A percentile compares a stretch with the other conserved stretches of the same genome.
Evolutionary conservation across 2,797 vertebrate species (phyloP).

Genomic region (Pangasius macronema): DNA sequence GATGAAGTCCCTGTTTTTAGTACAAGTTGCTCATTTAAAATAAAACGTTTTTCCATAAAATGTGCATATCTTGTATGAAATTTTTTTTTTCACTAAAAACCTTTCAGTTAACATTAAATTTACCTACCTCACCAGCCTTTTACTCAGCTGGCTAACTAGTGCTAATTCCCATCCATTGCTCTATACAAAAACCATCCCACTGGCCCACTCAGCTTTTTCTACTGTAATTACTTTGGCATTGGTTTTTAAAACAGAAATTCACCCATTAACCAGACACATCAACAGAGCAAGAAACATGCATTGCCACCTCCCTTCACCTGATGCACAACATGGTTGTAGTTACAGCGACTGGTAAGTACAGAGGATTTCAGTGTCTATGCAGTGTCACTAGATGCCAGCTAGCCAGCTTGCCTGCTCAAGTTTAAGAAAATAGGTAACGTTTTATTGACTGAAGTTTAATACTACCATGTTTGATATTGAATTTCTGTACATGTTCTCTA

Average conservation of each 20-base stretch:
- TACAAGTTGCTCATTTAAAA: background rate
- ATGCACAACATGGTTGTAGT: background rate
- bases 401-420: background rate
- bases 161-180: background rate
- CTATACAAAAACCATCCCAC: background rate
- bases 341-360: background rate
- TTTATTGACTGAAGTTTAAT: background rate
- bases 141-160: background rate
- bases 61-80: background rate
- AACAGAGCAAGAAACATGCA: background rate
- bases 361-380: background rate
- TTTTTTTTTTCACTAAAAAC: background rate
- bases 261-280: background rate
- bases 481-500: background rate
- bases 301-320: background rate
- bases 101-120: background rate
- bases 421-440: background rate
- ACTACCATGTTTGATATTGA: background rate
- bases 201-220: background rate
- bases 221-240: background rate
- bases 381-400: background rate
- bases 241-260: background rate
- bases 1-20: background rate
- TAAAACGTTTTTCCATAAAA: background rate
- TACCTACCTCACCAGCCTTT: background rate